Conservation (phyloP, 37 sponge, comb jelly and placozoan genomes). For the Aphrocallistes beatrix region DNA sequence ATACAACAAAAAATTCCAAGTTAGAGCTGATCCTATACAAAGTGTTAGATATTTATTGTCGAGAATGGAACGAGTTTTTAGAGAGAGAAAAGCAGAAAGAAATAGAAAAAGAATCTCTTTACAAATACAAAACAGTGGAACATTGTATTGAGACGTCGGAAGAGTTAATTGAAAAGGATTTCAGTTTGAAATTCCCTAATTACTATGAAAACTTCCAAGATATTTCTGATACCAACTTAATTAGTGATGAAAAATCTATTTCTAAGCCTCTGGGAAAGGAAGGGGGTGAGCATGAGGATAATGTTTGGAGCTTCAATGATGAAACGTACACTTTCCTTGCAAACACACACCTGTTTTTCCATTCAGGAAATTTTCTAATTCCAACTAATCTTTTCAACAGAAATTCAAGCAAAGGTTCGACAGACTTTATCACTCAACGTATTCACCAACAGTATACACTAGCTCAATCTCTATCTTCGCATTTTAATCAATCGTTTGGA, state of each 20-base stretch:
- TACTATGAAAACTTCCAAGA: conserved; percentile 28
- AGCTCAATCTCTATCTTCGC: background rate
- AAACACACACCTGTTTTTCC: background rate
- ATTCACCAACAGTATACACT: background rate
- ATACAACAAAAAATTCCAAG: background rate
- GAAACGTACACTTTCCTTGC: background rate
- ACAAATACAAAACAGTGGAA: conserved; percentile 37
- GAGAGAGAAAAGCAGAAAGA: conserved; percentile 27
- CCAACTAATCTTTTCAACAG: background rate
- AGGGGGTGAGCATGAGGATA: background rate
- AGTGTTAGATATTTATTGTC: conserved; percentile 27
- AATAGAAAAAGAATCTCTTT: conserved; percentile 43
- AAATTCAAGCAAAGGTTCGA: background rate
- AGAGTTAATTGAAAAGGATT: conserved; percentile 5
- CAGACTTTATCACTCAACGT: background rate
- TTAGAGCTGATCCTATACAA: background rate
- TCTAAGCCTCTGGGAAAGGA: background rate
- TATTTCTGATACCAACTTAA: background rate
- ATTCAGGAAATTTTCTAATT: conserved; percentile 8
- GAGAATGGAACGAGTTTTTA: conserved; percentile 34
- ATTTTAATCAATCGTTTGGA: background rate
- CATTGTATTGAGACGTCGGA: conserved; percentile 24
- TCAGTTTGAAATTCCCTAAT: conserved; percentile 33
- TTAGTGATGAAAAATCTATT: background rate
- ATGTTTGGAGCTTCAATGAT: background rate